A percentile compares a stretch with the other conserved stretches of the same genome.
Evolutionary conservation across 2,888 invertebrate genomes (phyloP).

Genomic region (Argyresthia goedartella): DNA sequence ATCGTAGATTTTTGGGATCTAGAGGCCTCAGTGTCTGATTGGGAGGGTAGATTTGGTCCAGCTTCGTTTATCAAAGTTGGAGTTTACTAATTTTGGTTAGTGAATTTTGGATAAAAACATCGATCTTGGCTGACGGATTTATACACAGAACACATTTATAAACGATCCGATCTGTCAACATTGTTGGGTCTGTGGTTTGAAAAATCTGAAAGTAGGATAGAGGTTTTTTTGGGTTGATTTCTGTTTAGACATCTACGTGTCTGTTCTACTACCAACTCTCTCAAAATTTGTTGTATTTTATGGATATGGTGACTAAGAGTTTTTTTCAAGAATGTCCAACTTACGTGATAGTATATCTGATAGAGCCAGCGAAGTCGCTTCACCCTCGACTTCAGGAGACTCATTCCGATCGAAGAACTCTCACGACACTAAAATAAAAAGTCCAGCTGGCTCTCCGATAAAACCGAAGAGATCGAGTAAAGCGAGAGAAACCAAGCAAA

Average conservation of each 20-base stretch:
- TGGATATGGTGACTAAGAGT: not conserved
- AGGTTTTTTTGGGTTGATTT: not conserved
- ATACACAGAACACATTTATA: no score
- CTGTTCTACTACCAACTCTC: not conserved
- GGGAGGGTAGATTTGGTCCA: no score
- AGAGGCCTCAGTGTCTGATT: no score
- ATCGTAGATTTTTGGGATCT: no score
- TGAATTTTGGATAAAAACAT: no score
- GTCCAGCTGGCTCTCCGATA: constrained; percentile 12
- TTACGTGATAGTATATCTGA: constrained; percentile 24
- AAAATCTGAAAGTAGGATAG: not conserved
- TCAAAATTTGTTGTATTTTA: not conserved
- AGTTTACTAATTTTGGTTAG: no score
- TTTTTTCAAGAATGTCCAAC: constrained; percentile 24
- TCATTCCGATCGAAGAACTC: constrained; percentile 24
- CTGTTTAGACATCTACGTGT: not conserved
- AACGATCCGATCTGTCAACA: no score
- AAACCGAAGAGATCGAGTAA: constrained; percentile 12
- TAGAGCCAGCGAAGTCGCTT: constrained; percentile 23
- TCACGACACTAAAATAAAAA: constrained; percentile 19
- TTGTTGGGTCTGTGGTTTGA: not conserved
- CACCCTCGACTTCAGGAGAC: constrained; percentile 25
- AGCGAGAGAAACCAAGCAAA: constrained; percentile 8
- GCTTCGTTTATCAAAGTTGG: no score
- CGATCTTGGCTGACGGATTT: no score